Evolutionary conservation across 1,140 invertebrate genomes (phyloP).

Genomic region (Drosophila arizonae): DNA sequence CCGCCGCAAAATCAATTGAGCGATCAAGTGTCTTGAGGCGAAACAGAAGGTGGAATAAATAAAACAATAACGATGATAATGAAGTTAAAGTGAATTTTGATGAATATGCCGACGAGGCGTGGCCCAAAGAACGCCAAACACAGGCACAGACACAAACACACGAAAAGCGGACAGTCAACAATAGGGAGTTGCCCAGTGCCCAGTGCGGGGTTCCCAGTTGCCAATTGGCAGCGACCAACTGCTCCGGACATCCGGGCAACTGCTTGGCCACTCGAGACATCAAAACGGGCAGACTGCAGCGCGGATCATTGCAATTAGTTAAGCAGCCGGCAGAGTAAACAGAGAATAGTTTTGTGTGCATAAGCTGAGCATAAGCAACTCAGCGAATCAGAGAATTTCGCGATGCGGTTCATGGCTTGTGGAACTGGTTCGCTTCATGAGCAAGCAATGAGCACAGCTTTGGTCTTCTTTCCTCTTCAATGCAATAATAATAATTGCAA

Average conservation of each 20-base stretch:
- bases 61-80: conserved; percentile 83
- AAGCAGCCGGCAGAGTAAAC: conserved; percentile 7
- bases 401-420: too few species aligned
- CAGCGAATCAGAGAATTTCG: too few species aligned
- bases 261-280: conserved; percentile 14
- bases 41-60: conserved; percentile 83
- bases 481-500: conserved; percentile 6
- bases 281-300: neutral
- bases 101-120: conserved; percentile 77
- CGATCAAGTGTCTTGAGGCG: conserved; percentile 83
- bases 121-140: conserved; percentile 44
- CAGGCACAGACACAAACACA: conserved; percentile 9
- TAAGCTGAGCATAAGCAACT: too few species aligned
- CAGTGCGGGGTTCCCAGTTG: neutral
- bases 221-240: conserved; percentile 25
- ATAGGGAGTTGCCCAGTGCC: conserved; percentile 23
- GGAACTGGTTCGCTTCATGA: neutral
- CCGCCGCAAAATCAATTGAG: conserved; percentile 80
- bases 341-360: neutral
- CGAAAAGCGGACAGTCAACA: conserved; percentile 39
- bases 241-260: conserved; percentile 66
- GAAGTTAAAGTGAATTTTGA: conserved; percentile 83
- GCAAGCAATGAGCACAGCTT: too few species aligned
- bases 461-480: too few species aligned
- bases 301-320: conserved; percentile 34